Base-by-base conservation (phyloP, 2,888 invertebrate genomes). In the Harpalus rubripes region DNA sequence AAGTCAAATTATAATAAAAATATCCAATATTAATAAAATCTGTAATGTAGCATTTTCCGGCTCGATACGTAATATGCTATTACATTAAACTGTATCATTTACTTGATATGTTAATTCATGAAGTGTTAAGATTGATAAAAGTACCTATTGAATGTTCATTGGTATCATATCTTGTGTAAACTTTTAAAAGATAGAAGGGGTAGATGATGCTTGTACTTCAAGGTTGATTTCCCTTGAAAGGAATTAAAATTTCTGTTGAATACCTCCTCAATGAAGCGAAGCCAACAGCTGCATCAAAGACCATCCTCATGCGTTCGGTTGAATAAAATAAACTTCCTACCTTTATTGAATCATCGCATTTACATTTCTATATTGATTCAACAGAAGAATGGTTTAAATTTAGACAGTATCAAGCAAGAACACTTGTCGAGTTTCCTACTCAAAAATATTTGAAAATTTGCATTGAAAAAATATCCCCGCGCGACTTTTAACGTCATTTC, bases 401-500 rank as follows among this genome's bases (percentile, higher is more conserved):
- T 74, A 74, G 72, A 44, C 18, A 18, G 72, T 74, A 74, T 74
- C 72, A 74, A 74, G 44, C 72, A 74, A 44, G 44, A 68, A 74
- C 72, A 74, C 72, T 74, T 74, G 72, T 12, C 72, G 41, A 7
- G 18, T 74, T 74, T 15, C 18, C 44, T 44, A 74, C 72, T 44
- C 41, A 41, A 44, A 44, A 74, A 74, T 44, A 52, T 74, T 74
- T 44, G 8, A 74, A 74, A 74, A 52, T 74, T 74, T 52, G 72
- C 44, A 72, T 74, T 74, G 72, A 44, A 44, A 74, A 74, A 74
- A 74, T 74, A 74, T 82, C 68, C 15, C 59, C 56, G 32, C 41
- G 22, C 68, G 72, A 72, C 82, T 68, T 82, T 72, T 39, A 82
- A n/a, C 68, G 44, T 58, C 82, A 68, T 68, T 72, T 82, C 72